Base-by-base conservation (phyloP, 2,888 invertebrate genomes). In the Xanthia icteritia region DNA sequence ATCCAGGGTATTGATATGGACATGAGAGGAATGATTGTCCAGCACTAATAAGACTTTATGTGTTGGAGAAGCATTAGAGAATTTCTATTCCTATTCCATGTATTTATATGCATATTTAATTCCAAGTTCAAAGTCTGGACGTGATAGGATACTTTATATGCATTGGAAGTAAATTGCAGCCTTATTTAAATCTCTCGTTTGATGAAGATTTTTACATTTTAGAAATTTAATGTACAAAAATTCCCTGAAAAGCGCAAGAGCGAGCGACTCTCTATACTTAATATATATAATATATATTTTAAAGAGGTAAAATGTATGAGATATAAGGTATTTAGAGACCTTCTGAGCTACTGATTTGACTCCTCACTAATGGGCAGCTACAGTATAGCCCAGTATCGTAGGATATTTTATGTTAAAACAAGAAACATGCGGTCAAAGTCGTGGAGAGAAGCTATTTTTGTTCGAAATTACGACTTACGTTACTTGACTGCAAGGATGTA, bases 101-200 rank as follows among this genome's bases (percentile, higher is more conserved):
- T 64, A 31, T 64, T 31, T 58, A 20, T 27, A 45, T 65, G 51
- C 51, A 81, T 58, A 65, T 13, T 51, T 17, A 81, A 23, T 6
- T 13, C 9, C 3, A 27, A 73, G n/a, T 15, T 42, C 48, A 80
- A 64, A 65, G 75, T 20, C 23, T 65, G 20, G 17, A 58, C 42
- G 5, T 51, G 64, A 74, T 72, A 58, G 45, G 20, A 42, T 58
- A 64, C 45, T 81, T 78, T 73, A 42, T 81, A 74, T 65, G 64
- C 64, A 81, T 81, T 81, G 23, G 15, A 65, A 58, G 20, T 15
- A 54, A 74, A 81, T 36, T 58, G 42, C 17, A 27, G 42, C 6
- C 4, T 51, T 48, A 66, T 76, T 48, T 27, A 66, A 51, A 77
- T 61, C 9, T 60, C 66, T 48, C 2, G 3, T 9, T 42, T 51